Conservation (phyloP, 2,113 vertebrate species). For the Grammomys surdaster region DNA sequence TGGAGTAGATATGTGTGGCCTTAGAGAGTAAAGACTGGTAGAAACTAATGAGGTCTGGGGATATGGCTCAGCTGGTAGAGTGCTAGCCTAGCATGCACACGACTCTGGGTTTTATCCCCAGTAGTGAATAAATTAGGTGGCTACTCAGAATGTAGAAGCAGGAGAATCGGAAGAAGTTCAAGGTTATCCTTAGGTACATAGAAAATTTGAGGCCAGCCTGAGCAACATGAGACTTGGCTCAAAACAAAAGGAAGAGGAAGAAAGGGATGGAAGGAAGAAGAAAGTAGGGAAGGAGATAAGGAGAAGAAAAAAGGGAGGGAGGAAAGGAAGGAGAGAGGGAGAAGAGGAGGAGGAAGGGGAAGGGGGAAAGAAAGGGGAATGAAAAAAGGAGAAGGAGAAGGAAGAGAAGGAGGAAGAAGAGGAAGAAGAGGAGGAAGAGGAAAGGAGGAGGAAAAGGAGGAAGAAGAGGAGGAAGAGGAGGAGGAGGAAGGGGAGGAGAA, state of each 20-base stretch:
- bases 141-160: neutral
- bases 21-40: neutral
- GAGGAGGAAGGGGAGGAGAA: neutral
- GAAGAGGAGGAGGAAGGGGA: neutral
- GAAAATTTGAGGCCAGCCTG: neutral
- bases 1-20: neutral
- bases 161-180: neutral
- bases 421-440: neutral
- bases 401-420: too few relatives aligned
- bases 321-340: neutral
- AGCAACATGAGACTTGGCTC: neutral
- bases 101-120: neutral
- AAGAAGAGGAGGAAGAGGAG: accelerated
- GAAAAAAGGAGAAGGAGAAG: too few relatives aligned
- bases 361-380: too few relatives aligned
- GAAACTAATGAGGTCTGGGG: neutral
- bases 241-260: neutral
- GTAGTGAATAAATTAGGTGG: neutral
- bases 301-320: accelerated
- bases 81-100: neutral
- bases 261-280: too few relatives aligned
- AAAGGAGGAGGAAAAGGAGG: neutral
- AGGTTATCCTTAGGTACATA: neutral
- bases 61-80: neutral
- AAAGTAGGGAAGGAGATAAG: too few relatives aligned